These are phyloP conservation scores for Stomorhina lunata DNA, from an alignment of 2,888 invertebrate species.

Conservation along the genomic window DNA sequence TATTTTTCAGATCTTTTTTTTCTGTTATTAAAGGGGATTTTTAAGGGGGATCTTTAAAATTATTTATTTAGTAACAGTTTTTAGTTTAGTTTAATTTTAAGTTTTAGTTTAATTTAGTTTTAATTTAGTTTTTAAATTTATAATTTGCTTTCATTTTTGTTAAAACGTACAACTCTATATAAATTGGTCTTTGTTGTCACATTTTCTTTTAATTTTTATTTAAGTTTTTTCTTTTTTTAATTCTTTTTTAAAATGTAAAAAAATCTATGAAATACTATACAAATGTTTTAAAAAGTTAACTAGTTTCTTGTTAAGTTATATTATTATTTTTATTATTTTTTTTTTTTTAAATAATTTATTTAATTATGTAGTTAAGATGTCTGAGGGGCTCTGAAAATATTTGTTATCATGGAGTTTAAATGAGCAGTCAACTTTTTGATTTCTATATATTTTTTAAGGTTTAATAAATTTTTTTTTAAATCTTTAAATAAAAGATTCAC, in stretches of 20 bases:
- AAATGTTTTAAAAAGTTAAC: constrained; percentile 56
- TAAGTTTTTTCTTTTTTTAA: constrained; percentile 7
- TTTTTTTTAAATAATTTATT: neutral
- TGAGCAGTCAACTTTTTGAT: neutral
- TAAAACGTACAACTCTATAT: constrained; percentile 67
- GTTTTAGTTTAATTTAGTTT: constrained; percentile 38
- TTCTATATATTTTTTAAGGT: neutral
- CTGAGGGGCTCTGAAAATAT: constrained; percentile 11
- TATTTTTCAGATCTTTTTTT: constrained; percentile 19
- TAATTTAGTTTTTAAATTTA: constrained; percentile 33
- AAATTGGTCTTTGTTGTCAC: constrained; percentile 68
- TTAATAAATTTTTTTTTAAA: too few species aligned
- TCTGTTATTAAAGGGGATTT: constrained; percentile 52
- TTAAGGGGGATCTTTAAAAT: constrained; percentile 49
- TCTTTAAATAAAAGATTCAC: too few species aligned
- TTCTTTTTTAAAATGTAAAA: constrained; percentile 54
- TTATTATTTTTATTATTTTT: neutral
- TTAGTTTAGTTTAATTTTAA: constrained; percentile 32
- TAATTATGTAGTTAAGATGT: too few species aligned
- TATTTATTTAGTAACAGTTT: constrained; percentile 18
- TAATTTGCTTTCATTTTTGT: constrained; percentile 33
- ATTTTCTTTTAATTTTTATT: constrained; percentile 13
- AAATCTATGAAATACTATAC: constrained; percentile 63
- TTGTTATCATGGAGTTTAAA: neutral
- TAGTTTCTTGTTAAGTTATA: constrained; percentile 8